phyloP scores from a whole-genome alignment of 1,140 invertebrate genomes.

The Amyelois transitella region DNA sequence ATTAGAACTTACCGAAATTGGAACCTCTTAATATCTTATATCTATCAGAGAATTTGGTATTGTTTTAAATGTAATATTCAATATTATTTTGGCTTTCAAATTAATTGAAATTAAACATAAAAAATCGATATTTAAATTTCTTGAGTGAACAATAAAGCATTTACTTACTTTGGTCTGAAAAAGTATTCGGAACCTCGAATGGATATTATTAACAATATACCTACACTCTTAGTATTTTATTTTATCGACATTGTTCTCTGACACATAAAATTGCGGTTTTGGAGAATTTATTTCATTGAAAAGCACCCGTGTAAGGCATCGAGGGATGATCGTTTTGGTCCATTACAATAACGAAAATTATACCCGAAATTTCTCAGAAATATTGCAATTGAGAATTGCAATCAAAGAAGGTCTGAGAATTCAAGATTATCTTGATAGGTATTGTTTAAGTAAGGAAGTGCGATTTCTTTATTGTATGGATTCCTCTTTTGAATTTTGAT shows the following conservation, averaged over 20 bases:
- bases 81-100: too few species aligned
- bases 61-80: too few species aligned
- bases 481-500: background rate
- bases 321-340: constrained; percentile 5
- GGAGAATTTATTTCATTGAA: constrained; percentile 17
- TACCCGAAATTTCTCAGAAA: background rate
- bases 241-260: constrained; percentile 18
- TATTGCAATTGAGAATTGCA: background rate
- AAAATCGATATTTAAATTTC: too few species aligned
- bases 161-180: too few species aligned
- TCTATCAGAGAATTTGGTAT: too few species aligned
- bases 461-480: background rate
- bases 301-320: constrained; percentile 14
- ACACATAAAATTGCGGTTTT: constrained; percentile 22
- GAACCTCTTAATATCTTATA: too few species aligned
- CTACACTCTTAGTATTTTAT: background rate
- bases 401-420: background rate
- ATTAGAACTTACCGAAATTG: too few species aligned
- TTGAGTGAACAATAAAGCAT: too few species aligned
- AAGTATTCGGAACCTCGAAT: too few species aligned
- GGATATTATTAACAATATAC: too few species aligned
- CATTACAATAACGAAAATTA: background rate
- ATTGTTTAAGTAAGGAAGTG: constrained; percentile 9
- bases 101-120: too few species aligned
- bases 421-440: constrained; percentile 4